A percentile compares a stretch with the other conserved stretches of the same genome.
Conservation (phyloP, 2,113 vertebrate genomes). For the Urocolius indicus region DNA sequence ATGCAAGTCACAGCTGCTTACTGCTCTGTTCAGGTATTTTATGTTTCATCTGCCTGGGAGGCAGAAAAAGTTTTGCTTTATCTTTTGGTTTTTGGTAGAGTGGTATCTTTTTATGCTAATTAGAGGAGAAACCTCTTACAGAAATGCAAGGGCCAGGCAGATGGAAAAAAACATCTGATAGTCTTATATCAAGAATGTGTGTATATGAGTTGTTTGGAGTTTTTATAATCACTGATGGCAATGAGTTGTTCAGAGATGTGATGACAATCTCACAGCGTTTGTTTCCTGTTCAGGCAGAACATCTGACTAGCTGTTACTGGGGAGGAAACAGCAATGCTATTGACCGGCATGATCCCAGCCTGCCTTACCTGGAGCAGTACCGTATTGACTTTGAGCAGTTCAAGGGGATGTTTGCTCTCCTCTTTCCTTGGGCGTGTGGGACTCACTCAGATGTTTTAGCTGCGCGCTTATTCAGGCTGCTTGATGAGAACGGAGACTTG, state of each 20-base stretch:
- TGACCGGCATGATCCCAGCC: constrained; percentile 94
- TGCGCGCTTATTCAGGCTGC: constrained; percentile 87
- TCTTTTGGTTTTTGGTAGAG: neutral
- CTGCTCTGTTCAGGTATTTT: neutral
- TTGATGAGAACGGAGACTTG: constrained; percentile 92
- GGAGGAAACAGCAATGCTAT: constrained; percentile 91
- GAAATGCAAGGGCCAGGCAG: neutral
- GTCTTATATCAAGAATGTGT: neutral
- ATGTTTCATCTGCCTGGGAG: neutral
- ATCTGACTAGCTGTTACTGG: constrained; percentile 99
- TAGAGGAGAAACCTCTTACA: neutral
- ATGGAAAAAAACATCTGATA: neutral
- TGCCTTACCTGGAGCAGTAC: constrained; percentile 98
- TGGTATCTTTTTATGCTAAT: neutral
- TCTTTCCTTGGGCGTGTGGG: constrained; percentile 94
- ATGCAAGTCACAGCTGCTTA: neutral
- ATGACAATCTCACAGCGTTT: neutral
- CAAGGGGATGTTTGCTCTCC: constrained; percentile 90
- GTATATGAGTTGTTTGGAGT: neutral
- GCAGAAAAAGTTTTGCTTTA: neutral
- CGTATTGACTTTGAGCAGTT: constrained; percentile 97
- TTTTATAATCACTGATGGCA: neutral
- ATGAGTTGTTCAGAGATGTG: neutral
- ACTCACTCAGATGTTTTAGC: constrained; percentile 88
- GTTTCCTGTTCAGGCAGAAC: constrained; percentile 84